These are phyloP conservation scores for Drosophila miranda DNA, from an alignment of 1,140 invertebrate species.

Conservation along the genomic window DNA sequence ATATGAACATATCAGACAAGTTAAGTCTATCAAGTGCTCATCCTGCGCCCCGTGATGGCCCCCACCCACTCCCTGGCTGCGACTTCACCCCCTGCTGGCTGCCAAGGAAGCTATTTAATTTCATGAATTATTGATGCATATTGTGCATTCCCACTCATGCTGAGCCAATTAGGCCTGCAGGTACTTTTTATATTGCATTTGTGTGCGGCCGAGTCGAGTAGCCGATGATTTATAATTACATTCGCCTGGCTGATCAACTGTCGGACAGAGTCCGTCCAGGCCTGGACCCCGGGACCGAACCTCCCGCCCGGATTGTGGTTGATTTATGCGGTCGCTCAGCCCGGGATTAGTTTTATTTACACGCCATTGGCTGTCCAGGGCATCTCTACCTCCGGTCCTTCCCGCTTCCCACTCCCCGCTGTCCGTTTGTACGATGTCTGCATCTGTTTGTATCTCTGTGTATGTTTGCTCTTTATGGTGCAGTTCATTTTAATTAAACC, in stretches of 20 bases:
- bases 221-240: conserved; percentile 59
- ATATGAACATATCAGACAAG: conserved; percentile 48
- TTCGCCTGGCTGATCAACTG: conserved; percentile 36
- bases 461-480: conserved; percentile 31
- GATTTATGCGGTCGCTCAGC: conserved; percentile 78
- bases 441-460: conserved; percentile 6
- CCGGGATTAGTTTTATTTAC: conserved; percentile 69
- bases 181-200: conserved; percentile 51
- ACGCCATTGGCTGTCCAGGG: conserved; percentile 47
- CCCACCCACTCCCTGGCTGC: neutral
- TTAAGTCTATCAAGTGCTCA: conserved; percentile 43
- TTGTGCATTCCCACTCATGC: conserved; percentile 31
- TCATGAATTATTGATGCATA: conserved; percentile 75
- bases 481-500: conserved; percentile 77
- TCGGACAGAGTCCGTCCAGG: neutral
- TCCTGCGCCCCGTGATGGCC: neutral
- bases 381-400: neutral
- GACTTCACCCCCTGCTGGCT: neutral
- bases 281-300: neutral
- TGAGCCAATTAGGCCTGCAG: conserved; percentile 64
- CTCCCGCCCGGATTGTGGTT: conserved; percentile 53
- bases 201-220: conserved; percentile 41
- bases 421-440: too few relatives aligned
- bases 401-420: neutral
- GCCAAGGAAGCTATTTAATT: conserved; percentile 69